Conservation (phyloP, 2,888 invertebrate genomes). For the Cephus sareptanus region DNA sequence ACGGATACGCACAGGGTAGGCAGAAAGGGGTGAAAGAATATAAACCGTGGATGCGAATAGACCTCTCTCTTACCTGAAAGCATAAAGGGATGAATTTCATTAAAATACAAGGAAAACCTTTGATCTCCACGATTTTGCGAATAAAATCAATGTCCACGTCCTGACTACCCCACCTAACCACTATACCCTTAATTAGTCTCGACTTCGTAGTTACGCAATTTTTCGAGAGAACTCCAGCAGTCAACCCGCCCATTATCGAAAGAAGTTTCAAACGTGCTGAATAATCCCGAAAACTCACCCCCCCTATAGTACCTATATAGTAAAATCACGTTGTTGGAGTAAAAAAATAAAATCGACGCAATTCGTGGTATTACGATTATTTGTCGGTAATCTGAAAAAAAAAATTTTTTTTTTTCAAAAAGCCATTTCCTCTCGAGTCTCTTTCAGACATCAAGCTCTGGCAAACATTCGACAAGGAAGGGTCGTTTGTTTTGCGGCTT, state of each 20-base stretch:
- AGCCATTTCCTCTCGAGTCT: not conserved
- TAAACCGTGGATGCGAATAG: conserved; percentile 35
- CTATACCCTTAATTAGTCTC: not conserved
- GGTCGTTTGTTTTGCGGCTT: conserved; percentile 5
- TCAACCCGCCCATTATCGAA: not conserved
- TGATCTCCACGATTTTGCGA: not conserved
- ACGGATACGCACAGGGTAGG: not conserved
- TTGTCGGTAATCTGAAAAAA: not conserved
- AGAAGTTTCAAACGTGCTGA: not conserved
- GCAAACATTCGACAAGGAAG: not conserved
- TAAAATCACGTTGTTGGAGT: too few relatives aligned
- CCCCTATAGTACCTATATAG: too few relatives aligned
- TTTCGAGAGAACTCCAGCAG: not conserved
- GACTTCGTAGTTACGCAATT: not conserved
- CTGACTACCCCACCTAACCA: not conserved
- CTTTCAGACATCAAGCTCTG: not conserved
- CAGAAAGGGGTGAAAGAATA: conserved; percentile 22
- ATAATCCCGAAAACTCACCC: not conserved
- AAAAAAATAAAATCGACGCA: too few relatives aligned
- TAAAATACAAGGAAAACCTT: conserved; percentile 17
- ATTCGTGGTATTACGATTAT: not conserved
- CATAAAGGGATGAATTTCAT: conserved; percentile 31
- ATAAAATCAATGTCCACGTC: not conserved
- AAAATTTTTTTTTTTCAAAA: not conserved
- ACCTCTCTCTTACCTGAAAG: conserved; percentile 45